Evolutionary conservation across 37 sponge, comb jelly and placozoan species (phyloP).

Genomic region (Crambe crambe): DNA sequence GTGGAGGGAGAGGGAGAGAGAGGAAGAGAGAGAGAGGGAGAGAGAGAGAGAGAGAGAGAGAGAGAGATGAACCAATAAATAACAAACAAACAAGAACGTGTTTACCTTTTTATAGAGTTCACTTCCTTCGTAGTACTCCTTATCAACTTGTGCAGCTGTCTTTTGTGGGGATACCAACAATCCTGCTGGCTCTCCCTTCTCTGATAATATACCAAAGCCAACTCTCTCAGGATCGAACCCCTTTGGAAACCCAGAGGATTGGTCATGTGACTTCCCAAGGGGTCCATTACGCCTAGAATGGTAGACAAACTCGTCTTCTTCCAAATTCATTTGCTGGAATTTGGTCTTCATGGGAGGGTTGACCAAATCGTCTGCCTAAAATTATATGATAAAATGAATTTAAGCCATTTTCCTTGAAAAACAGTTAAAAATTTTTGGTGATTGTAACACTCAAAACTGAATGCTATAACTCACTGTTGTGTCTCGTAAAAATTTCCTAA

Average conservation of each 20-base stretch:
- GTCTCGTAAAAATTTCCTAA: too few relatives aligned
- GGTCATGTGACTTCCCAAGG: constrained; percentile 78
- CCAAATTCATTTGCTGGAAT: constrained; percentile 65
- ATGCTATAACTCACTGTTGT: too few relatives aligned
- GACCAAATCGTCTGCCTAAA: constrained; percentile 73
- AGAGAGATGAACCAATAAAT: neutral
- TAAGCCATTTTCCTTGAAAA: too few relatives aligned
- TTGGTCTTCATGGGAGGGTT: constrained; percentile 82
- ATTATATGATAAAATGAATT: neutral
- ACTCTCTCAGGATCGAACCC: constrained; percentile 38
- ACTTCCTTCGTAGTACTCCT: constrained; percentile 59
- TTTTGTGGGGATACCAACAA: constrained; percentile 88
- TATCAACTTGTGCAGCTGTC: constrained; percentile 56
- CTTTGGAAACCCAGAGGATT: constrained; percentile 53
- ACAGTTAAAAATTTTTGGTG: too few relatives aligned
- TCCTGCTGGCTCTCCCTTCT: constrained; percentile 73
- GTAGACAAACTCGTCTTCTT: constrained; percentile 79
- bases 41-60: neutral
- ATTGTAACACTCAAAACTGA: too few relatives aligned
- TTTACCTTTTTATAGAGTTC: constrained; percentile 83
- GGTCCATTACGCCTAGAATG: constrained; percentile 74
- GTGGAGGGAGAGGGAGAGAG: neutral
- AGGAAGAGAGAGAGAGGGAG: neutral
- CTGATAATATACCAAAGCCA: constrained; percentile 51
- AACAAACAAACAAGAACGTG: constrained; percentile 17